Conservation (phyloP, 2,888 invertebrate species). For the Pinctada fucata region DNA sequence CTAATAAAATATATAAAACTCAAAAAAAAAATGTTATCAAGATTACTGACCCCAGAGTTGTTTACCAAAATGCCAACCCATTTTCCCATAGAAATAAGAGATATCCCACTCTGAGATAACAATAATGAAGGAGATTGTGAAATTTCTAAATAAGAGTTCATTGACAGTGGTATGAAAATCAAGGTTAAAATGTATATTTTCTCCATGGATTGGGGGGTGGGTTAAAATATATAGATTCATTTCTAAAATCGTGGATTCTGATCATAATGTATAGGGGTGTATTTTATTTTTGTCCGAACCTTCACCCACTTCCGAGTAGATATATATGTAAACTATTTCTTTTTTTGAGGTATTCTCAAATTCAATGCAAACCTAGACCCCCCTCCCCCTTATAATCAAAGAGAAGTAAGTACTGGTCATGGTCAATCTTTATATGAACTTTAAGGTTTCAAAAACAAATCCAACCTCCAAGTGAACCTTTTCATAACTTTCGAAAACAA, state of each 20-base stretch:
- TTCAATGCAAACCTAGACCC: not conserved
- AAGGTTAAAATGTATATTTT: not conserved
- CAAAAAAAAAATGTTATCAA: too few relatives aligned
- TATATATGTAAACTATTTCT: not conserved
- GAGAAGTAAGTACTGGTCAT: too few relatives aligned
- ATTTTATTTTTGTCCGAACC: too few relatives aligned
- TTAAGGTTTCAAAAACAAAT: too few relatives aligned
- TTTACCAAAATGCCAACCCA: not conserved
- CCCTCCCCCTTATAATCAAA: too few relatives aligned
- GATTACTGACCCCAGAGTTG: not conserved
- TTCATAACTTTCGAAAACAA: not conserved
- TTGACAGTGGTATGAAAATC: not conserved
- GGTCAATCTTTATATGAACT: too few relatives aligned
- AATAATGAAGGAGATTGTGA: not conserved
- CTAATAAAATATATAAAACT: not conserved
- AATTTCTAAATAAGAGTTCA: not conserved
- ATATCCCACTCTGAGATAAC: not conserved
- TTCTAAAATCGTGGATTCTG: too few relatives aligned
- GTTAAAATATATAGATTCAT: not conserved
- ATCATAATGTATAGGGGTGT: too few relatives aligned
- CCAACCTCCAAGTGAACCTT: not conserved
- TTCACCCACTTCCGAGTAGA: too few relatives aligned
- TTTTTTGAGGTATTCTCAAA: not conserved
- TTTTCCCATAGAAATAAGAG: not conserved
- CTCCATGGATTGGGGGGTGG: not conserved